These are phyloP conservation scores for Silurus aristotelis DNA, from an alignment of 2,797 vertebrate genomes.

Conservation along the genomic window DNA sequence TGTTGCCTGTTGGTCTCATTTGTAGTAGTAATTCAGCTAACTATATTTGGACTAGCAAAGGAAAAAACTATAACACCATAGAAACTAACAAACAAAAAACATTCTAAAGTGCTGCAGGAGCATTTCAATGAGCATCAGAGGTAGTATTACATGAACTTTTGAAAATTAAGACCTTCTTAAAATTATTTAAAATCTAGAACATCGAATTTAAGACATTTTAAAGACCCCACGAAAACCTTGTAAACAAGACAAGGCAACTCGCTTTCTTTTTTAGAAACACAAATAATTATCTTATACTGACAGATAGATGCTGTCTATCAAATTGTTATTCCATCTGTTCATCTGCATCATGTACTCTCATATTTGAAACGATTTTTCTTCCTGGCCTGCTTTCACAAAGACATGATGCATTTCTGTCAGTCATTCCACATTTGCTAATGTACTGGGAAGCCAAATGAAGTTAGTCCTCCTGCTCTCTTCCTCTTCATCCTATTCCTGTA, in stretches of 20 bases:
- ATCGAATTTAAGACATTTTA: too few species aligned
- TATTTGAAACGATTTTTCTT: not conserved
- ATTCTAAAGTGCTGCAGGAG: too few species aligned
- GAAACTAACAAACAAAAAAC: too few species aligned
- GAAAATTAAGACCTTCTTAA: too few species aligned
- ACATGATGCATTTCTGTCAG: not conserved
- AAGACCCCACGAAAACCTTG: too few species aligned
- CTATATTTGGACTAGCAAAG: too few species aligned
- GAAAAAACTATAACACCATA: too few species aligned
- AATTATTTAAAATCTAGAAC: too few species aligned
- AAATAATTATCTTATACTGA: not conserved
- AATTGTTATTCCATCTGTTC: not conserved
- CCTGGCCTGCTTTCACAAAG: not conserved
- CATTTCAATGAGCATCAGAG: too few species aligned
- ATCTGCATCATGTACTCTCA: not conserved
- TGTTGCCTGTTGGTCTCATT: too few species aligned
- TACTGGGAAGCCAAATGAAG: not conserved
- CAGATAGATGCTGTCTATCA: not conserved
- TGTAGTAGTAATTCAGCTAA: too few species aligned
- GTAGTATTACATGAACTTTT: too few species aligned
- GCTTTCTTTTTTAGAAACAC: slow-evolving; percentile 1
- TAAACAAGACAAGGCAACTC: not conserved
- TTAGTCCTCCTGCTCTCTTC: not conserved
- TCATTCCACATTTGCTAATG: not conserved
- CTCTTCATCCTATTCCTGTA: not conserved